These are phyloP conservation scores for Siniperca knerii DNA, from an alignment of 2,113 vertebrate species.

Conservation along the genomic window DNA sequence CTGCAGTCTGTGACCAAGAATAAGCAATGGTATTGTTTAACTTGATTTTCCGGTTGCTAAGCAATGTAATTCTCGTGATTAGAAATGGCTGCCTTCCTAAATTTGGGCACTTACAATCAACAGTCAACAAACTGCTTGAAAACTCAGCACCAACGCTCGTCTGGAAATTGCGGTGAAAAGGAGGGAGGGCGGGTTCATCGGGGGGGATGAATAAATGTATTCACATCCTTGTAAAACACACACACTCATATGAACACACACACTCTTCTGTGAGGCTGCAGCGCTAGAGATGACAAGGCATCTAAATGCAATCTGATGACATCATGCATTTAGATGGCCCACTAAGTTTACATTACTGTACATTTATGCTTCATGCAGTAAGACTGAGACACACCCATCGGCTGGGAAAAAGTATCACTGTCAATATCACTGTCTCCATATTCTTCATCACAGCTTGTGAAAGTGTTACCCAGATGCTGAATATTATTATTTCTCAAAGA, in stretches of 20 bases:
- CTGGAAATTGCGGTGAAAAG: constrained; percentile 65
- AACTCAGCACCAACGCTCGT: constrained; percentile 66
- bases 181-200: neutral
- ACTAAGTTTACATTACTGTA: constrained; percentile 54
- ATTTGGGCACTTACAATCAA: constrained; percentile 84
- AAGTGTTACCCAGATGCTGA: constrained; percentile 47
- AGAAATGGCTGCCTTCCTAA: constrained; percentile 86
- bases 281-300: constrained; percentile 57
- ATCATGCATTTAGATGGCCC: constrained; percentile 56
- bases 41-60: constrained; percentile 87
- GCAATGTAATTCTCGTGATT: constrained; percentile 87
- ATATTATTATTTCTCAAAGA: constrained; percentile 22
- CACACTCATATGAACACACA: neutral
- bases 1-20: constrained; percentile 81
- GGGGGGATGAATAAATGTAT: constrained; percentile 28
- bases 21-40: constrained; percentile 84
- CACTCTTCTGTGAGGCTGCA: constrained; percentile 37
- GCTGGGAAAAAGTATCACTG: neutral
- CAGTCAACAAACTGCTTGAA: constrained; percentile 84
- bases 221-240: constrained; percentile 21
- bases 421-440: constrained; percentile 15
- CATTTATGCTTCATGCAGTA: constrained; percentile 19
- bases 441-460: constrained; percentile 30
- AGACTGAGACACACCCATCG: constrained; percentile 34
- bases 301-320: constrained; percentile 60